These are phyloP conservation scores for Mythimna impura DNA, from an alignment of 2,888 invertebrate species.

Conservation along the genomic window DNA sequence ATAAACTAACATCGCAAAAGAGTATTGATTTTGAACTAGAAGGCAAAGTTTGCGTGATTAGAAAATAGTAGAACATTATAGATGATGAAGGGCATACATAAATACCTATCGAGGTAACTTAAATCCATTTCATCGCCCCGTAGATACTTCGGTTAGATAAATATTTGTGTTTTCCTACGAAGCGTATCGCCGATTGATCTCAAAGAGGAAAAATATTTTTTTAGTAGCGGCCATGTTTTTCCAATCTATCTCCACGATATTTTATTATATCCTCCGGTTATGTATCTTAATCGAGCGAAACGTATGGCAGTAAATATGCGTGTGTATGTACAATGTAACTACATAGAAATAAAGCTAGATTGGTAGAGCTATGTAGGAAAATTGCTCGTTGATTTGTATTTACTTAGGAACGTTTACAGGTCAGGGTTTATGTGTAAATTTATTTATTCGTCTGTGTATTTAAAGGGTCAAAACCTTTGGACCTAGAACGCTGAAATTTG, in stretches of 20 bases:
- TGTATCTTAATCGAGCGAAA: slow-evolving; percentile 49
- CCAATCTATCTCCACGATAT: slow-evolving; percentile 53
- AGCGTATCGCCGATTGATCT: slow-evolving; percentile 69
- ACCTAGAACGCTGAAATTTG: no score
- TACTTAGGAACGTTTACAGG: neutral
- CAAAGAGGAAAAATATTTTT: slow-evolving; percentile 72
- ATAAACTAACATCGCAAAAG: slow-evolving; percentile 44
- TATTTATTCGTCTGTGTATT: no score
- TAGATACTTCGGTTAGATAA: slow-evolving; percentile 54
- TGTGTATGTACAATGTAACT: neutral
- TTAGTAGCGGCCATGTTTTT: slow-evolving; percentile 63
- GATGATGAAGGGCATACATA: no score
- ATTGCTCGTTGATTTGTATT: slow-evolving; percentile 4
- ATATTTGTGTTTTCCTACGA: slow-evolving; percentile 77
- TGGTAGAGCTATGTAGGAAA: neutral
- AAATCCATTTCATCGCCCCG: slow-evolving; percentile 32
- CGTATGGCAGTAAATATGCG: slow-evolving; percentile 24
- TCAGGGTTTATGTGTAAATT: neutral
- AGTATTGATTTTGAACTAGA: slow-evolving; percentile 40
- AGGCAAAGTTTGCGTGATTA: slow-evolving; percentile 31
- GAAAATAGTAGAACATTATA: slow-evolving; percentile 16
- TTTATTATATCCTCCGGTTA: slow-evolving; percentile 54
- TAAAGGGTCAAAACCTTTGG: no score
- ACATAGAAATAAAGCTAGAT: slow-evolving; percentile 5
- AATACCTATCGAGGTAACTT: slow-evolving; percentile 20